Percentiles rank a stretch among this genome's conserved stretches.
phyloP scores from a whole-genome alignment of 2,888 invertebrate species.

The Acleris laterana region DNA sequence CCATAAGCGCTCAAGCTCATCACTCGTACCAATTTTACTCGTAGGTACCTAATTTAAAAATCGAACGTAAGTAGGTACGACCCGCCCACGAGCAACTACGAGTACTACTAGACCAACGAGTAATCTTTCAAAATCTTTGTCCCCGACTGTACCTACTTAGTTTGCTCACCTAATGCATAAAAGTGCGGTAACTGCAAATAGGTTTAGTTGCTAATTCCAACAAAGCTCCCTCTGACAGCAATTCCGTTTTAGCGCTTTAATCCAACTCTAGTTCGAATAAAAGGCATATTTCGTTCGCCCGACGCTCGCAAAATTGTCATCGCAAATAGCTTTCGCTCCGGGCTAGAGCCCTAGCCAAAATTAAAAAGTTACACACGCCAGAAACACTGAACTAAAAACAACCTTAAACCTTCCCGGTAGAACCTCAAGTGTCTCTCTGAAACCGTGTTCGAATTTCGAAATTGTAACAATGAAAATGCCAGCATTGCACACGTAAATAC shows the following conservation, averaged over 20 bases:
- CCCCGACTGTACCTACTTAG: neutral
- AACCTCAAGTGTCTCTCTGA: constrained; percentile 41
- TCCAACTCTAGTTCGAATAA: constrained; percentile 81
- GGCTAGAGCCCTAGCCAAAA: constrained; percentile 53
- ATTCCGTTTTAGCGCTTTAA: constrained; percentile 83
- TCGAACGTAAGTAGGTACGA: too few relatives aligned
- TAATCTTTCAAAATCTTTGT: neutral
- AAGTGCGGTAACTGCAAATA: constrained; percentile 44
- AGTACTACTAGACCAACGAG: too few relatives aligned
- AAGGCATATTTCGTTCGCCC: constrained; percentile 83
- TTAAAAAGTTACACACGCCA: constrained; percentile 51
- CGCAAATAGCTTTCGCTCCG: constrained; percentile 82
- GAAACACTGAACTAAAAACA: constrained; percentile 42
- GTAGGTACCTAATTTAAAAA: too few relatives aligned
- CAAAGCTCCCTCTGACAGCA: constrained; percentile 77
- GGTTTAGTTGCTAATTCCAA: constrained; percentile 73
- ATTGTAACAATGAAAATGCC: constrained; percentile 83
- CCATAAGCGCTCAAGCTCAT: too few relatives aligned
- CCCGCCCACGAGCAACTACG: too few relatives aligned
- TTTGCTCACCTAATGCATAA: constrained; percentile 15
- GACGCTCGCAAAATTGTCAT: constrained; percentile 83
- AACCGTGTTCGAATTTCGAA: constrained; percentile 62
- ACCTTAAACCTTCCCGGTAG: constrained; percentile 40
- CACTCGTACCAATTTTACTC: too few relatives aligned
- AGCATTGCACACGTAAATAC: constrained; percentile 82